Evolutionary conservation across 2,888 invertebrate genomes (phyloP).

Genomic region (Bellardia pandia): DNA sequence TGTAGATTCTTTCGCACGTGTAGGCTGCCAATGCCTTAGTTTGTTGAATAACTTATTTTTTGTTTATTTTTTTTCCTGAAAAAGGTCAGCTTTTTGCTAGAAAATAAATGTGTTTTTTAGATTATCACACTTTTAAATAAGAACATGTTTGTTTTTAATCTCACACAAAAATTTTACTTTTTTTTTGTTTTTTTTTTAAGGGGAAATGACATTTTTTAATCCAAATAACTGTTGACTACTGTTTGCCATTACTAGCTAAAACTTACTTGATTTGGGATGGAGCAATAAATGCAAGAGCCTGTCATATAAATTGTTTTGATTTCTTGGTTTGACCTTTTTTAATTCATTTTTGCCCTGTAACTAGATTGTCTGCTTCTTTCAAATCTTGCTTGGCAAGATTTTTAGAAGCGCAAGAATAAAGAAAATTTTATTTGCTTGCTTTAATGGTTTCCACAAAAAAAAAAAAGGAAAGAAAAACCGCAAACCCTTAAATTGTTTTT

Average conservation of each 20-base stretch:
- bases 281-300: neutral
- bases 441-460: neutral
- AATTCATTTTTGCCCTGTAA: neutral
- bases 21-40: neutral
- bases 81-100: neutral
- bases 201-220: neutral
- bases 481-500: slow-evolving; percentile 8
- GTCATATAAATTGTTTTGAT: neutral
- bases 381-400: neutral
- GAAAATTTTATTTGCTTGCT: neutral
- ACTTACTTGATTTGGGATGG: neutral
- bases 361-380: neutral
- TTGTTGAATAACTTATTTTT: too few species aligned
- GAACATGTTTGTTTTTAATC: neutral
- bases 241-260: neutral
- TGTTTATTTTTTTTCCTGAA: neutral
- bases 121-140: neutral
- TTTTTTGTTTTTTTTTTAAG: neutral
- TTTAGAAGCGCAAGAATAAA: neutral
- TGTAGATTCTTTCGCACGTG: neutral
- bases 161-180: neutral
- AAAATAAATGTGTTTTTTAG: too few species aligned
- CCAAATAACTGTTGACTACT: neutral
- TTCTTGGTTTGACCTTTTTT: neutral
- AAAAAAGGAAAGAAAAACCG: neutral